Base-by-base conservation (phyloP, 1,140 invertebrate species). In the Leptopilina boulardi region DNA sequence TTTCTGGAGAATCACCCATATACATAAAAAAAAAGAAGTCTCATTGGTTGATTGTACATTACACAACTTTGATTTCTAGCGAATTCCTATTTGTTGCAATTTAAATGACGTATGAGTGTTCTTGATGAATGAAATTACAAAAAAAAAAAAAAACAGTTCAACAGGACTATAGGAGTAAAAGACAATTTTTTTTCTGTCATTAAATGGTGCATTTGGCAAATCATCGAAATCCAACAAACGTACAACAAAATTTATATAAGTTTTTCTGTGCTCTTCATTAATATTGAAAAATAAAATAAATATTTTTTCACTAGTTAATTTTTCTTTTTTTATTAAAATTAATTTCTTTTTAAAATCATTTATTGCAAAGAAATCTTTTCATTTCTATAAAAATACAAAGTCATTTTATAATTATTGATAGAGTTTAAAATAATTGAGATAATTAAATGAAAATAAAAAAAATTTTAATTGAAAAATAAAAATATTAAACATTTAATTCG, bases 141-240 rank as follows among this genome's bases (percentile, higher is more conserved):
- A 30, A 34, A 38, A 38, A 30, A 2, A 66, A 66, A 30, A 34
- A 38, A 38, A 38, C 21, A 59, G 11, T 72, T 56, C 41, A 19
- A 66, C n/a, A 42, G 56, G 59, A 75, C 30, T 76, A 38, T 38
- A 56, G 70, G 59, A 76, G 75, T 51, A 71, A 76, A 76, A 72
- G 75, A 47, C 70, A 54, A 76, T 51, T 38, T 76, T 47, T n/a
- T 76, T 30, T 66, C 59, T 66, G 59, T 66, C 59, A 66, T 30
- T n/a, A 66, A 23, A 30, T 66, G 26, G 59, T 30, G 59, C 26
- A 74, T 18, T 74, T 74, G 47, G 47, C 23, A n/a, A 51, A 56
- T 26, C 51, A 30, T 59, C n/a, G 18, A 8, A 74, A 59, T 56
- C 5, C 21, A 30, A 30, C n/a, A 38, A 34, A 5, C 44, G 51